Base-by-base conservation (phyloP, 2,113 vertebrate species). In the Grus americana region DNA sequence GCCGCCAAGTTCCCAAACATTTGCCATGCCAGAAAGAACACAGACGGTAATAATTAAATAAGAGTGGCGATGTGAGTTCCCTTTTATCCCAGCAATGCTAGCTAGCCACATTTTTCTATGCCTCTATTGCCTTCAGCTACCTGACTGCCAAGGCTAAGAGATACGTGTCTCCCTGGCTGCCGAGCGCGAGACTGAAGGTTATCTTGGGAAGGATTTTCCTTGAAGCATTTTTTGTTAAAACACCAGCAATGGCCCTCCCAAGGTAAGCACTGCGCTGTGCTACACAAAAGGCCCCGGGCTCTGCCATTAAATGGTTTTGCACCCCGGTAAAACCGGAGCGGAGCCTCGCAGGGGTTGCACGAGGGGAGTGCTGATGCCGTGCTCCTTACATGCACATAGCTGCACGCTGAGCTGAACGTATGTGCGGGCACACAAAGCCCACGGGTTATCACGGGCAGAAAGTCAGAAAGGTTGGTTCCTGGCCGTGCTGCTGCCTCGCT, bases 11-110 rank as follows among this genome's bases (percentile, higher is more conserved):
- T 80, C 79, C 90, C 81, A 4, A 90, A 49, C 1, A 57, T 50
- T 59, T 65, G 70, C 74, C 34, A 21, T n/a, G 87, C 95, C 92
- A 90, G 83, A 40, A 50, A 72, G 86, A 84, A n/a, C 59, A 36
- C 92, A 93, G 92, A 49, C 21, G 86, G 91, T 59, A 92, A 81
- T 47, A 47, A 91, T 96, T 91, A 91, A 71, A 71, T 3, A 9
- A 67, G 68, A 42, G 91, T 78, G 86, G 86, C 9, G 1, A 83
- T n/a, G 63, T 3, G 10, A 38, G 93, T 19, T 83, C 46, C 46
- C 61, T 83, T 92, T 49, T 22, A 29, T 38, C 46, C 93, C 79
- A 26, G 86, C 88, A 38, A 44, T 40, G 89, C 55, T 57, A 23
- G 18, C 83, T 2, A 62, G 88, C 82, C 17, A 2, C 59, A 11